Evolutionary conservation across 2,113 vertebrate genomes (phyloP).

Genomic region (Struthio camelus): DNA sequence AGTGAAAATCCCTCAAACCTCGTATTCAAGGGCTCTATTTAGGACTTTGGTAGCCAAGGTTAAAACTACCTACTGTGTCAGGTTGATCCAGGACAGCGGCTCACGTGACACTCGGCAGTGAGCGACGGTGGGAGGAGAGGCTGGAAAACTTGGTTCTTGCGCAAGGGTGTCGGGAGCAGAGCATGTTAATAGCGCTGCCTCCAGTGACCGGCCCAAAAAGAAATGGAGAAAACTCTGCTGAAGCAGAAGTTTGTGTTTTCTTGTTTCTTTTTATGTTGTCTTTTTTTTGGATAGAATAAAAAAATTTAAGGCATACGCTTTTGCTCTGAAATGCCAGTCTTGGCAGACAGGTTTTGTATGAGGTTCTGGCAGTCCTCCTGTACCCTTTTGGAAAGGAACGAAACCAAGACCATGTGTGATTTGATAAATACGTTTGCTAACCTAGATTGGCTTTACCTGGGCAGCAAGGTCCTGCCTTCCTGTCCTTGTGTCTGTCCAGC

Average conservation of each 20-base stretch:
- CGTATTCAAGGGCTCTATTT: not conserved
- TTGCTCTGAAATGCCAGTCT: not conserved
- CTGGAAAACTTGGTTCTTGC: not conserved
- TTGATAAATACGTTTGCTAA: not conserved
- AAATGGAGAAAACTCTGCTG: not conserved
- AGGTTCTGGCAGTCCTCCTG: not conserved
- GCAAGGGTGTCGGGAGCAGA: not conserved
- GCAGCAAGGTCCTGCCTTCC: not conserved
- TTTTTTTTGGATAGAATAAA: not conserved
- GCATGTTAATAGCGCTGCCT: not conserved
- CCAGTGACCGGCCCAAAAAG: not conserved
- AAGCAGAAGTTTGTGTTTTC: not conserved
- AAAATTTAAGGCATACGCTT: not conserved
- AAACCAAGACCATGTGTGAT: not conserved
- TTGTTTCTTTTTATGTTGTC: not conserved
- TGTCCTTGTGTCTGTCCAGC: not conserved
- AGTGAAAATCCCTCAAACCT: not conserved
- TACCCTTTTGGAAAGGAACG: not conserved
- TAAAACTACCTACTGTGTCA: not conserved
- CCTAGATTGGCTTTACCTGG: not conserved
- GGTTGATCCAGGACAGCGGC: not conserved
- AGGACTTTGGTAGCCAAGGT: not conserved
- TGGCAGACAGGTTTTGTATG: not conserved
- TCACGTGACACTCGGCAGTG: fast-evolving
- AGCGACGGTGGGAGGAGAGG: not conserved